phyloP scores from a whole-genome alignment of 2,113 vertebrate species.

The Phoxinus phoxinus region DNA sequence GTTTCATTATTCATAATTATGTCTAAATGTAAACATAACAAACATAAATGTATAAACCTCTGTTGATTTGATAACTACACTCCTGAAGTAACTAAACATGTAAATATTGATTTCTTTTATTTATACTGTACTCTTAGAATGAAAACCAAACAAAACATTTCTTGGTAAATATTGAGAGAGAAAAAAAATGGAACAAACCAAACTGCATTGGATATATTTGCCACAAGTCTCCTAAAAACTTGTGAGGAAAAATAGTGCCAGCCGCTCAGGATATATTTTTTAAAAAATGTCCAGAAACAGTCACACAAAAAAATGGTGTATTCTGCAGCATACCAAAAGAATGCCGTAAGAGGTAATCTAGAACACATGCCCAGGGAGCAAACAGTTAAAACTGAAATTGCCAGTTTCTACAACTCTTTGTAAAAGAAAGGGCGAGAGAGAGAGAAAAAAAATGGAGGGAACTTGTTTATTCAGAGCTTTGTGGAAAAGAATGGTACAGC shows the following conservation, averaged over 20 bases:
- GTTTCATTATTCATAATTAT: neutral
- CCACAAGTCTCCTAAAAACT: neutral
- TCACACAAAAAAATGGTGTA: constrained; percentile 59
- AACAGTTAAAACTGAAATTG: constrained; percentile 93
- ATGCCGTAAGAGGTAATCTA: constrained; percentile 89
- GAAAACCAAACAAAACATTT: neutral
- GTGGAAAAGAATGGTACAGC: constrained; percentile 86
- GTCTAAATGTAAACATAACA: neutral
- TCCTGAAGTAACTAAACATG: neutral
- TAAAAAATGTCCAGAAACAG: constrained; percentile 45
- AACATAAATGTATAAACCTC: neutral
- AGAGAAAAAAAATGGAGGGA: constrained; percentile 61
- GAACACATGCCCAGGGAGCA: constrained; percentile 91
- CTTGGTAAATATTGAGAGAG: neutral
- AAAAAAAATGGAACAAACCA: neutral
- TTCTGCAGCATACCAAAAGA: constrained; percentile 77
- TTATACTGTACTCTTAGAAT: neutral
- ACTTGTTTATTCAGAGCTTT: constrained; percentile 96
- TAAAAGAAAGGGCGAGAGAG: constrained; percentile 22
- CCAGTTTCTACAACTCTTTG: constrained; percentile 85
- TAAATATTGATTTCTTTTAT: neutral
- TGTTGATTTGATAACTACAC: too few species aligned
- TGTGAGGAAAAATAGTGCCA: constrained; percentile 35
- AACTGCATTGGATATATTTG: constrained; percentile 9
- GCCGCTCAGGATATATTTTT: constrained; percentile 11